phyloP scores from a whole-genome alignment of 2,113 vertebrate species.

The Perognathus longimembris region DNA sequence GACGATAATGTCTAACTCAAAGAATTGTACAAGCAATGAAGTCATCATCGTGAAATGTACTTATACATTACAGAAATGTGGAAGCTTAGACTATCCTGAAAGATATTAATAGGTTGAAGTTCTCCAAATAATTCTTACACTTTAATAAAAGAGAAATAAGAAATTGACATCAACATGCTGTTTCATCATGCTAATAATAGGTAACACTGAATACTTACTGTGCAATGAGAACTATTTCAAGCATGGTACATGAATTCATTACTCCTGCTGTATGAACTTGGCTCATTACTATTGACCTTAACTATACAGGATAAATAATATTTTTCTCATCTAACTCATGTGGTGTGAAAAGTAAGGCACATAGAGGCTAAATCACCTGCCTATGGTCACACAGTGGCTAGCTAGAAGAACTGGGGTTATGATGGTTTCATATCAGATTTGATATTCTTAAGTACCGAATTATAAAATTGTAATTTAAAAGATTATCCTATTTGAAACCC shows the following conservation, averaged over 20 bases:
- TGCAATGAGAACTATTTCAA: slow-evolving; percentile 38
- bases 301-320: neutral
- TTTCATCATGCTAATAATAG: slow-evolving; percentile 32
- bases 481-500: neutral
- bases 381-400: neutral
- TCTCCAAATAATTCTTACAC: slow-evolving; percentile 21
- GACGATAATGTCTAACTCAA: neutral
- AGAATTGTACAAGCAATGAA: slow-evolving; percentile 14
- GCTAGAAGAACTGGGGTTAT: neutral
- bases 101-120: neutral
- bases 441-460: neutral
- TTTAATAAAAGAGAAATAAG: slow-evolving; percentile 30
- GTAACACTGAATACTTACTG: slow-evolving; percentile 7
- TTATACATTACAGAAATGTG: neutral
- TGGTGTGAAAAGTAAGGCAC: neutral
- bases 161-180: slow-evolving; percentile 19
- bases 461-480: slow-evolving; percentile 25
- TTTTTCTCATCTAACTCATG: neutral
- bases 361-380: neutral
- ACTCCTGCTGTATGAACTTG: neutral
- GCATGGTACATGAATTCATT: neutral
- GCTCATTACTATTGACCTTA: slow-evolving; percentile 25
- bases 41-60: neutral
- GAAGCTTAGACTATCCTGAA: slow-evolving; percentile 38
- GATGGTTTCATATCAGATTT: neutral